Conservation (phyloP, 2,113 vertebrate genomes). For the Spea bombifrons region DNA sequence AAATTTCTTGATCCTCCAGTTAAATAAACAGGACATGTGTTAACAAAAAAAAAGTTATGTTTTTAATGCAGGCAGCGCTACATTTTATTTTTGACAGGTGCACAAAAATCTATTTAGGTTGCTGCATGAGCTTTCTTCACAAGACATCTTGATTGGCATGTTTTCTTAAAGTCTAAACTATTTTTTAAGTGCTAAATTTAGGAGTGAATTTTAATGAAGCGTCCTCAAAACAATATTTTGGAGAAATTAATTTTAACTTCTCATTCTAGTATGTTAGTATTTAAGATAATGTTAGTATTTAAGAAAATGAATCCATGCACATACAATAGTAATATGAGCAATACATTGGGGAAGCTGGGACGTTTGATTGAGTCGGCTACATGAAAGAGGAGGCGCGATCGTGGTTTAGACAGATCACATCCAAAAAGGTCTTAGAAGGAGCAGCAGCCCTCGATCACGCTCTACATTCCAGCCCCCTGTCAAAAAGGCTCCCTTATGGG, state of each 20-base stretch:
- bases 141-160: slow-evolving; percentile 33
- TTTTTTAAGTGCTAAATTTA: background rate
- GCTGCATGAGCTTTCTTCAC: slow-evolving; percentile 3
- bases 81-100: slow-evolving; percentile 25
- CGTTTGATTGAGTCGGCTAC: too few species aligned
- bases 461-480: too few species aligned
- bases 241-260: background rate
- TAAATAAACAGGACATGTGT: slow-evolving; percentile 8
- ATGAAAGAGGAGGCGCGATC: too few species aligned
- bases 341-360: too few species aligned
- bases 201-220: background rate
- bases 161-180: slow-evolving; percentile 18
- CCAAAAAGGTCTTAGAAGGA: too few species aligned
- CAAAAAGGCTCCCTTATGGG: too few species aligned
- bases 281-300: too few species aligned
- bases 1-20: background rate
- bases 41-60: background rate
- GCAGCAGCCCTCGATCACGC: too few species aligned
- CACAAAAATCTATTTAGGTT: slow-evolving; percentile 8
- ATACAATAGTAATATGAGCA: too few species aligned
- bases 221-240: background rate
- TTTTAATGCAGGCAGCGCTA: background rate
- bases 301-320: too few species aligned
- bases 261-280: too few species aligned
- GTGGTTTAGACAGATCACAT: too few species aligned